These are phyloP conservation scores for Meliscaeva auricollis DNA, from an alignment of 2,888 invertebrate species.

Conservation along the genomic window DNA sequence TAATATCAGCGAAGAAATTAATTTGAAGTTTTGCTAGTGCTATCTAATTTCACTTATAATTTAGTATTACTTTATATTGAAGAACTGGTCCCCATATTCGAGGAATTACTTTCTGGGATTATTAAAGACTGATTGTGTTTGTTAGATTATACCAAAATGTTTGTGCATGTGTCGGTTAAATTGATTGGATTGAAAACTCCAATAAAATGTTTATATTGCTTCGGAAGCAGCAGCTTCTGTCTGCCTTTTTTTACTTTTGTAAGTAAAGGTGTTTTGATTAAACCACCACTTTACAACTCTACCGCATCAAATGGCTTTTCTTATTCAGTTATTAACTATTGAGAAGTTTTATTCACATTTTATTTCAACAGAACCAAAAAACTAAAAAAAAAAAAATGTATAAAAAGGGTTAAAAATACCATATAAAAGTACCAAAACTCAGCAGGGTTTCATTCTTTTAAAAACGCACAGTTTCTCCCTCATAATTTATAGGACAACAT, in stretches of 20 bases:
- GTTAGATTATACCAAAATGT: no score
- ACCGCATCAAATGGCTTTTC: slow-evolving; percentile 32
- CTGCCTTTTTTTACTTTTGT: slow-evolving; percentile 40
- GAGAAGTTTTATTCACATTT: slow-evolving; percentile 21
- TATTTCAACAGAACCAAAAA: not conserved
- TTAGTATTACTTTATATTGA: no score
- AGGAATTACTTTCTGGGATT: no score
- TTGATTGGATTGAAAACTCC: slow-evolving; percentile 20
- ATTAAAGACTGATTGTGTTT: no score
- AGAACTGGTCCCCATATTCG: no score
- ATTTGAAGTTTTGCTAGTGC: no score
- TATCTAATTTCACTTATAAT: no score
- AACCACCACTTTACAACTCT: slow-evolving; percentile 38
- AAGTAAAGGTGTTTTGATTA: slow-evolving; percentile 42
- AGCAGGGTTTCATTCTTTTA: slow-evolving; percentile 25
- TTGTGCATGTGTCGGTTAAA: no score
- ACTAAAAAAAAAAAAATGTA: no score
- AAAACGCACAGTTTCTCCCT: slow-evolving; percentile 33
- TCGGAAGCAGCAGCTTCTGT: slow-evolving; percentile 71
- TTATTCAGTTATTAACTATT: slow-evolving; percentile 9
- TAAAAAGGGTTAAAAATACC: slow-evolving; percentile 51
- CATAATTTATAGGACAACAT: slow-evolving; percentile 38
- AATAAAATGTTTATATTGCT: slow-evolving; percentile 60
- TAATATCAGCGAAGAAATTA: no score
- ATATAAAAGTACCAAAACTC: slow-evolving; percentile 34